phyloP scores from a whole-genome alignment of 1,140 invertebrate genomes.

The Littorina saxatilis region DNA sequence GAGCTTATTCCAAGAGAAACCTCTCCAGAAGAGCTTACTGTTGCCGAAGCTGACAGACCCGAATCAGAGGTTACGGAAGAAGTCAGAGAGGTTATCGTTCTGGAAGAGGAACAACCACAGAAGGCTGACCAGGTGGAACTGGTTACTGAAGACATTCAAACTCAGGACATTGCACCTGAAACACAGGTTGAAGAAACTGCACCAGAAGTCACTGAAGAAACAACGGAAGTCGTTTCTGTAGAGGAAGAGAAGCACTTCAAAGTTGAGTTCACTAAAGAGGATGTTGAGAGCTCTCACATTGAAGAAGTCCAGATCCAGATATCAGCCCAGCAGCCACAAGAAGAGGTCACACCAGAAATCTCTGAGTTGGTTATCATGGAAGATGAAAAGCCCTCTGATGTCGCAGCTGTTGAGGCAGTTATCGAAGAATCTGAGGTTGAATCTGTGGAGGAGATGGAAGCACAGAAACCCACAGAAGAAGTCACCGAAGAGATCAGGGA shows the following conservation, averaged over 20 bases:
- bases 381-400: constrained; percentile 34
- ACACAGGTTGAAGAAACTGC: constrained; percentile 36
- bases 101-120: constrained; percentile 44
- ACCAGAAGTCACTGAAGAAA: constrained; percentile 28
- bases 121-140: constrained; percentile 38
- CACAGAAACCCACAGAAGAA: constrained; percentile 50
- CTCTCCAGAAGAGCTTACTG: constrained; percentile 39
- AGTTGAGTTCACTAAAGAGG: constrained; percentile 28
- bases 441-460: constrained; percentile 30
- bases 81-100: constrained; percentile 38
- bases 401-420: constrained; percentile 21
- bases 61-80: constrained; percentile 45
- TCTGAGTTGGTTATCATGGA: constrained; percentile 43
- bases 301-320: constrained; percentile 31
- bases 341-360: constrained; percentile 41
- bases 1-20: constrained; percentile 28
- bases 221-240: constrained; percentile 7
- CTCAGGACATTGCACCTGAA: constrained; percentile 26
- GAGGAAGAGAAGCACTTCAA: constrained; percentile 37
- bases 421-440: constrained; percentile 10
- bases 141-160: constrained; percentile 32
- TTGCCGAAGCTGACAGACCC: constrained; percentile 35
- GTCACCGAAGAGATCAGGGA: constrained; percentile 45
- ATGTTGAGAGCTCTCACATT: constrained; percentile 18
- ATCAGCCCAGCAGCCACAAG: constrained; percentile 31